Base-by-base conservation (phyloP, 2,797 vertebrate species). In the Spea hammondii region DNA sequence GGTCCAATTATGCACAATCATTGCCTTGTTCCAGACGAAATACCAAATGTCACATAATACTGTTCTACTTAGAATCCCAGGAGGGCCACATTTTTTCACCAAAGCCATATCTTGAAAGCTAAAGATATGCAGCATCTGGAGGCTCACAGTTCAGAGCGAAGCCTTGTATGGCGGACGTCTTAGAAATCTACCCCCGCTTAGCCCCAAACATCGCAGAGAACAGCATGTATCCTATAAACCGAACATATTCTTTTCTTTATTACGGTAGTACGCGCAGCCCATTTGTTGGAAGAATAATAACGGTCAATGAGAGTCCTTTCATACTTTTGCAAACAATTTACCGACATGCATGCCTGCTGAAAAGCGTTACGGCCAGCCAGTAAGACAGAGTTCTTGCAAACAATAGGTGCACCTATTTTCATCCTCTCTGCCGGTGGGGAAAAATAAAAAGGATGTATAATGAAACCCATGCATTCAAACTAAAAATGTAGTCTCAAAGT, bases 191-290 rank as follows among this genome's bases (percentile, higher is more conserved):
- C 47, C n/a, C 50, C 59, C 10, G 60, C 53, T 17, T 64, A 47
- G 57, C 7, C 62, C 17, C n/a, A 48, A 44, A 8, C 69, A 12
- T 70, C 47, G 47, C 32, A 68, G 5, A 9, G 49, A 69, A 72
- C 76, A 78, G 76, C 76, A 55, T 78, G 69, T 17, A 5, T 12
- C 13, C 14, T 14, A 57, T 55, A 64, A 65, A 64, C 13, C 59
- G n/a, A 70, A 64, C 4, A 51, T 9, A 51, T 60, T 73, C 32
- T 64, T 12, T 73, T 69, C 46, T 17, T 55, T 46, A 55, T 59
- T 32, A n/a, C n/a, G n/a, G n/a, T n/a, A 59, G 14, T 11, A 32
- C 44, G 74, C 11, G 50, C n/a, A 10, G 12, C 9, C 55, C 14
- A 5, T 13, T 5, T 57, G 55, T 57, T 10, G 12, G 8, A 13